These are phyloP conservation scores for Polydrusus tereticollis DNA, from an alignment of 2,888 invertebrate genomes.

Conservation along the genomic window DNA sequence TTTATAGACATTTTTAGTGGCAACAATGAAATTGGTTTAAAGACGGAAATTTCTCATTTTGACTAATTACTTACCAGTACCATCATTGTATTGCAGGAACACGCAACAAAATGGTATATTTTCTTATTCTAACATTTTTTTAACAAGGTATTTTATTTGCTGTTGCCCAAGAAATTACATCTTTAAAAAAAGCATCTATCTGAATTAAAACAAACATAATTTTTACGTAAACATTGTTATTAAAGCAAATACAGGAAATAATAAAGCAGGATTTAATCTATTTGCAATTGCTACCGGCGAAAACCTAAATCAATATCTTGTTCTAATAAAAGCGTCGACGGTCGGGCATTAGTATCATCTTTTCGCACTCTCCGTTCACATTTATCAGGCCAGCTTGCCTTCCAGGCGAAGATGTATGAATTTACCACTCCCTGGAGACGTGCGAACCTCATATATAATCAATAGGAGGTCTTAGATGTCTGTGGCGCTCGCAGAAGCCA, in stretches of 20 bases:
- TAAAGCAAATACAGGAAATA: not conserved
- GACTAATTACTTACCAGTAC: too few relatives aligned
- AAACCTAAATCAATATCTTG: conserved; percentile 53
- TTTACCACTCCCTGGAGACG: conserved; percentile 60
- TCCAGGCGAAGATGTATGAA: conserved; percentile 58
- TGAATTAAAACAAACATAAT: too few relatives aligned
- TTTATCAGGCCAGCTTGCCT: conserved; percentile 51
- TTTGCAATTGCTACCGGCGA: conserved; percentile 40
- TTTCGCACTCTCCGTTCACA: conserved; percentile 58
- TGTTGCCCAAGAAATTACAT: too few relatives aligned
- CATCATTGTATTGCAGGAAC: too few relatives aligned
- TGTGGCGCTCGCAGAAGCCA: conserved; percentile 48
- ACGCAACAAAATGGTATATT: too few relatives aligned
- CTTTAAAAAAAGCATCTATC: too few relatives aligned
- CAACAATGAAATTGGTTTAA: too few relatives aligned
- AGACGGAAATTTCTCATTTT: too few relatives aligned
- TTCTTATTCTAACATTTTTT: too few relatives aligned
- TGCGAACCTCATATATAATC: conserved; percentile 61
- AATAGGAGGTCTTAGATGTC: conserved; percentile 58
- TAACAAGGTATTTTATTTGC: too few relatives aligned
- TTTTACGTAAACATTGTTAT: too few relatives aligned
- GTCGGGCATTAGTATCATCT: conserved; percentile 62
- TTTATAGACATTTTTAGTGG: too few relatives aligned
- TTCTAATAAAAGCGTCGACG: conserved; percentile 56
- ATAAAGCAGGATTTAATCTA: conserved; percentile 37